phyloP scores from a whole-genome alignment of 2,113 vertebrate genomes.

The Bambusicola thoracicus region DNA sequence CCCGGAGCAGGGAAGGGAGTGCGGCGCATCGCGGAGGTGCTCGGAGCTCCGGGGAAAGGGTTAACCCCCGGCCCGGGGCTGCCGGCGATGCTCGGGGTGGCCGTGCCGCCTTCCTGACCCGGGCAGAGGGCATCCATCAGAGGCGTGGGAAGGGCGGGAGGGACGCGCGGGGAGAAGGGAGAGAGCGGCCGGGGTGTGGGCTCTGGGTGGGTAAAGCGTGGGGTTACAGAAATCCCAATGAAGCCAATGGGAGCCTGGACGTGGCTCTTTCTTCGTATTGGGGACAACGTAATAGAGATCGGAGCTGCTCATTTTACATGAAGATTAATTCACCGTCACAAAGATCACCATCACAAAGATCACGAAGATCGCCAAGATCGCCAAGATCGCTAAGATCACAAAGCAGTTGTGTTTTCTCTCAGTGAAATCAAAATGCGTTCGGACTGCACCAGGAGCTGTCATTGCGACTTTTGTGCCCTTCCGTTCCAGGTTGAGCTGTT shows the following conservation, averaged over 20 bases:
- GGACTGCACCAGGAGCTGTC: neutral
- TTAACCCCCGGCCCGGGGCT: neutral
- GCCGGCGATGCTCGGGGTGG: neutral
- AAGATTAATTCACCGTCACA: neutral
- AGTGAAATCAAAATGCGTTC: neutral
- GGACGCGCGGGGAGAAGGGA: no score
- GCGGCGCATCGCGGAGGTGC: neutral
- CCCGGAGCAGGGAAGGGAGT: no score
- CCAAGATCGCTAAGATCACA: neutral
- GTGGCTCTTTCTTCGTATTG: neutral
- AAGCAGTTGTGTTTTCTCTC: neutral
- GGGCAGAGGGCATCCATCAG: neutral
- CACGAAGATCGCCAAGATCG: neutral
- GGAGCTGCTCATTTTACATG: neutral
- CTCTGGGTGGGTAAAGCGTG: neutral
- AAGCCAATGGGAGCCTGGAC: neutral
- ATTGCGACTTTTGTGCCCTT: fast-evolving
- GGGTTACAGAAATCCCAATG: neutral
- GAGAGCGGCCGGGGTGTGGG: no score
- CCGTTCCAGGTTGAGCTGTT: neutral
- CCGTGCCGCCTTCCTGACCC: neutral
- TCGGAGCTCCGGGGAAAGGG: neutral
- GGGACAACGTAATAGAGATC: neutral
- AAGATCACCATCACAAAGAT: neutral
- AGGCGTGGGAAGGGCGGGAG: neutral